Evolutionary conservation across 2,888 invertebrate genomes (phyloP), one percentile per base, ranked within the genome.

Genomic region (Harpalus rubripes): DNA sequence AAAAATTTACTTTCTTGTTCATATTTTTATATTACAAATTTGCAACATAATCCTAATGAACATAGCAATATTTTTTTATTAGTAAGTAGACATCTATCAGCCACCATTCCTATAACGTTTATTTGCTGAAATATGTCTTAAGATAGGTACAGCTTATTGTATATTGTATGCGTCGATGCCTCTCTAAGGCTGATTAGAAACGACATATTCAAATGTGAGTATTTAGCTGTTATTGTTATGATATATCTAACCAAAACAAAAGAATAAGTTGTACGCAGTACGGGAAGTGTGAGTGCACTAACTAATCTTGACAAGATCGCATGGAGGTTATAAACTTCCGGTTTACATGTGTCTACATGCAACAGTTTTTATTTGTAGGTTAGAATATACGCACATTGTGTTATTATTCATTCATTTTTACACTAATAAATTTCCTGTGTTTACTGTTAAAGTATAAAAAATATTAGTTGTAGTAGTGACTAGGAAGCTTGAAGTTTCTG

Each of bases 201-300:
- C 15, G 78, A 78, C 78, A 16, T 78, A 78, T 78, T 78, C 78
- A 78, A 78, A 78, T 78, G 74, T 18, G 68, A 15, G 41, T 68
- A 68, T 68, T 32, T 68, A 41, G 26, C 63, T 63, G 63, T 63
- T 63, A 63, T 39, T 68, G 72, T 74, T 68, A 74, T 74, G 76
- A 76, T 52, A 58, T 78, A 78, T 78, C 78, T 58, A 83, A 83
- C 83, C 76, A 83, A 83, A 76, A 83, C 83, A 83, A 83, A 83
- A 76, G 83, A 83, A 83, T 83, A 83, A 83, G 83, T 83, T 83
- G 83, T 83, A 83, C 10, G 58, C 32, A 74, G 58, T 74, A 83
- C 74, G 61, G 82, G 83, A 83, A 83, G 76, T 83, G 44, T 44
- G 68, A 41, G 68, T 68, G 68, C 72, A 74, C 41, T 44, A 74